Percentiles rank a stretch among this genome's conserved stretches.
Conservation (phyloP, 2,797 vertebrate genomes). For the Glossophaga mutica region DNA sequence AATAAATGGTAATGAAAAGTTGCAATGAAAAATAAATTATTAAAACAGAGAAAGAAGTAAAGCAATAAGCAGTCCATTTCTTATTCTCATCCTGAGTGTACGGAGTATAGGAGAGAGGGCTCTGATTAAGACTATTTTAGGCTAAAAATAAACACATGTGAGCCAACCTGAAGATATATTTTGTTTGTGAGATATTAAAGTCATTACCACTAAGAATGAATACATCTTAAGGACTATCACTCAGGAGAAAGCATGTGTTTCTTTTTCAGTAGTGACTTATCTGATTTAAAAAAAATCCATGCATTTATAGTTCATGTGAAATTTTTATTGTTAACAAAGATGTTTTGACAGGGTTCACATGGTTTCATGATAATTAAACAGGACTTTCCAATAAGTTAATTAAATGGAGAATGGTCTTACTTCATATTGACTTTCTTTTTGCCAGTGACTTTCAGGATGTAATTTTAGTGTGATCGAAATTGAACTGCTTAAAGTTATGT, state of each 20-base stretch:
- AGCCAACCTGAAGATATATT: neutral
- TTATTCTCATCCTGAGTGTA: neutral
- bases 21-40: neutral
- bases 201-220: neutral
- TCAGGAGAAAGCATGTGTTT: neutral
- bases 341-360: neutral
- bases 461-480: conserved; percentile 43
- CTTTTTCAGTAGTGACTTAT: neutral
- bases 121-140: neutral
- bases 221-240: neutral
- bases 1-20: neutral
- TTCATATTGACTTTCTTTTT: neutral
- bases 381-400: conserved; percentile 7
- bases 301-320: neutral
- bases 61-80: neutral
- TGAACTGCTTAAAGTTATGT: conserved; percentile 23
- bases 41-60: neutral
- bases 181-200: conserved; percentile 10
- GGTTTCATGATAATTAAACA: neutral
- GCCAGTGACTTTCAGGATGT: neutral
- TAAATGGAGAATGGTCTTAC: neutral
- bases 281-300: conserved; percentile 1
- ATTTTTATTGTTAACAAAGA: neutral
- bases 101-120: neutral
- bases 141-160: neutral